Evolutionary conservation across 2,797 vertebrate species (phyloP), one percentile per base, ranked within the genome.

Genomic region (Esox lucius): DNA sequence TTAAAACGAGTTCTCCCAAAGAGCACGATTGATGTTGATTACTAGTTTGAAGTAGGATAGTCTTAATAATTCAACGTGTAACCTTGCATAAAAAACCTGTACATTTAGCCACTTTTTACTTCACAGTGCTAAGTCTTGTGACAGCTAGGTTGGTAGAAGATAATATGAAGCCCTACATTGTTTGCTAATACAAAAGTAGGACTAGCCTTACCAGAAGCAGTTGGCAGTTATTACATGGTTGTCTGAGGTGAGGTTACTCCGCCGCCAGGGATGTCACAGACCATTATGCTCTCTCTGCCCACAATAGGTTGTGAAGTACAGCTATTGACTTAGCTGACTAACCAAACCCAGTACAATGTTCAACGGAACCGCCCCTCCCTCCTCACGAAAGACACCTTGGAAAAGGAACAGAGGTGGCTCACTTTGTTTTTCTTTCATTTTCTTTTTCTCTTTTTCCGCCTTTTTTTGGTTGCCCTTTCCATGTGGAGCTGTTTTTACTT

Each of bases 401-500:
- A 66, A 59, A 48, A 78, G 62, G 28, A 53, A 6, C 74, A 68
- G 67, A 68, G 73, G 15, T 35, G 64, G 53, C 31, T 68, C 64
- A 31, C 59, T 56, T 17, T 67, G 61, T 62, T 77, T 62, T 61
- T 48, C 33, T 68, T 61, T 59, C 15, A 4, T 66, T 75, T 35
- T 70, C 39, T 16, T 15, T 75, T 33, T 53, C 35, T 66, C 28
- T 59, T 9, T 33, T 46, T 53, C 49, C 19, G 26, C 53, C 71
- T 75, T 68, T 51, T 49, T 22, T n/a, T 16, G 28, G 61, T 31
- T 15, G 68, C n/a, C 16, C 35, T 72, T 35, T 73, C 13, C 12
- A 39, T 46, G 75, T 75, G 1, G 0, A 2, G 51, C 78, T 82
- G 84, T 86, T 81, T 72, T 61, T 67, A 28, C 80, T 87, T 86